Base-by-base conservation (phyloP, 35 echinoderm and acorn worm genomes). In the Patiria miniata region DNA sequence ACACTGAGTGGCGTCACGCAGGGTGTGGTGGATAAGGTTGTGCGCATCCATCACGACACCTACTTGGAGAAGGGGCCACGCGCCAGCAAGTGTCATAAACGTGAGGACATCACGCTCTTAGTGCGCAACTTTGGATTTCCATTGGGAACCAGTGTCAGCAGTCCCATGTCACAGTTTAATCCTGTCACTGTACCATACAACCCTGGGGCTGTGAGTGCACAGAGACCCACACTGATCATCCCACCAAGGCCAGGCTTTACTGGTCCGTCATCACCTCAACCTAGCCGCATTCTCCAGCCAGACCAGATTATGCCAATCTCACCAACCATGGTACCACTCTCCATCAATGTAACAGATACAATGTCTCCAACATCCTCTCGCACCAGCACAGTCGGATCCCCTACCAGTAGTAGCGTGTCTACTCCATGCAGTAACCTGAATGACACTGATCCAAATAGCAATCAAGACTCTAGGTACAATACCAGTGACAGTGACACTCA, bases 1-100 rank as follows among this genome's bases (percentile, higher is more conserved):
- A 94, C 92, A 2, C 68, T 99, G 60, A 99, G 89, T 77, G 93
- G 96, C 39, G 96, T 99, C 9, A 89, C 96, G 4, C 96, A 99
- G 81, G 93, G 86, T 5, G 87, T 99, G 21, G 92, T 99, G 18
- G 96, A 99, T 61, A 94, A 88, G 39, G 96, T 99, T 16, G 89
- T 99, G 0, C 81, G 96, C 32, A 99, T 90, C 34, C 96, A 99
- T 50, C 96, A 99, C 40, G 96, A 94, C 52, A 85, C 96, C 2
- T 99, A 86, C 54, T 79, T 99, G 61, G 85, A 69, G 16, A 80
- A 58, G 40, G 57, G 52, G 30, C 68, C 65, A 38, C 83, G 85
- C 14, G 60, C 78, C 15, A 78, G 88, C 40, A 85, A 85, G 37
- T 91, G 90, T 42, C 83, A 84, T 22, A 94, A 98, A 33, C 80